Evolutionary conservation across 2,888 invertebrate species (phyloP).

Genomic region (Campoplex capitator): DNA sequence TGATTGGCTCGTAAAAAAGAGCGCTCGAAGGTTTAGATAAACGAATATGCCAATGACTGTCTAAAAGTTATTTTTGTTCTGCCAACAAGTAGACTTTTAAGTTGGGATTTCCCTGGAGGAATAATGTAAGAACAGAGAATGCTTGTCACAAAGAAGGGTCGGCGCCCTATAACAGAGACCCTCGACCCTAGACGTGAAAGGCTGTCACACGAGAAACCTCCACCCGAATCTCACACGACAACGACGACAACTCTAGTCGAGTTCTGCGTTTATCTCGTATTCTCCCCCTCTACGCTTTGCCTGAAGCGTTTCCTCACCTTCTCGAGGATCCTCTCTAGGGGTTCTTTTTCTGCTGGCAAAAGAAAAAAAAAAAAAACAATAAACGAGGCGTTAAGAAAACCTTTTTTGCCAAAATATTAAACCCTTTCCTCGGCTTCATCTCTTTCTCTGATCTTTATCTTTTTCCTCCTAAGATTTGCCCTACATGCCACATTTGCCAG

Average conservation of each 20-base stretch:
- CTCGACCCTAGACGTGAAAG: conserved; percentile 59
- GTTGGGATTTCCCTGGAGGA: conserved; percentile 47
- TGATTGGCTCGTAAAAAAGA: conserved; percentile 26
- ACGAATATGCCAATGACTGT: conserved; percentile 23
- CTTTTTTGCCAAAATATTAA: conserved; percentile 30
- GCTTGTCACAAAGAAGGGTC: conserved; percentile 51
- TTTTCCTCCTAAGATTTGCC: background rate
- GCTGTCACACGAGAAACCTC: conserved; percentile 36
- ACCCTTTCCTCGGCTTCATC: background rate
- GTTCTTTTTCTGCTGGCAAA: conserved; percentile 48
- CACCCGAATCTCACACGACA: conserved; percentile 32
- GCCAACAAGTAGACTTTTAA: conserved; percentile 13
- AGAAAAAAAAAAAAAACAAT: conserved; percentile 9
- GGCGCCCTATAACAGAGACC: conserved; percentile 43
- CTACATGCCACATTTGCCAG: background rate
- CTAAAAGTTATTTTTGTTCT: background rate
- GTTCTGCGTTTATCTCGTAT: conserved; percentile 62
- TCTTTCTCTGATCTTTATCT: background rate
- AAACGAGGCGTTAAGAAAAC: conserved; percentile 18
- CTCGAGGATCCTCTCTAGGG: conserved; percentile 45
- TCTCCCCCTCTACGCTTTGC: conserved; percentile 13
- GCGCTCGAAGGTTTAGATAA: conserved; percentile 1
- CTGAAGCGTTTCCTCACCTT: conserved; percentile 49
- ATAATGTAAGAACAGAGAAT: conserved; percentile 32
- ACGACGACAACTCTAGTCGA: conserved; percentile 51